phyloP scores from a whole-genome alignment of 2,113 vertebrate genomes.

The Anas platyrhynchos region DNA sequence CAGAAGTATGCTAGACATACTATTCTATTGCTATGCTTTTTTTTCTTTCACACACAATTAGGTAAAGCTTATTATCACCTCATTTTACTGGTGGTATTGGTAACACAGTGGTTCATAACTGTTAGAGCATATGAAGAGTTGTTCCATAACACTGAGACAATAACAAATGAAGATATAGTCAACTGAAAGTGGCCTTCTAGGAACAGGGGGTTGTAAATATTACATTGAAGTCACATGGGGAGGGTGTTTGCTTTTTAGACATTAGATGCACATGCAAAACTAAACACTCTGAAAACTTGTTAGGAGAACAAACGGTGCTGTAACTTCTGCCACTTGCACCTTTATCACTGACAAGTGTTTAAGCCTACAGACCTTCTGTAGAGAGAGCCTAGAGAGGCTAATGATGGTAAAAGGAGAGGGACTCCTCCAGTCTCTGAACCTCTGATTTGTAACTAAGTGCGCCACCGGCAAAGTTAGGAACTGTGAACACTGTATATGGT shows the following conservation, averaged over 20 bases:
- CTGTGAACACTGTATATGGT: fast-evolving
- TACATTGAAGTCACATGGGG: not conserved
- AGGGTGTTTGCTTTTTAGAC: not conserved
- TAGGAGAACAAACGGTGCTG: not conserved
- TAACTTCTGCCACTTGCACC: not conserved
- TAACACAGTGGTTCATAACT: not conserved
- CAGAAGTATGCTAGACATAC: not conserved
- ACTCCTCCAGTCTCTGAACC: not conserved
- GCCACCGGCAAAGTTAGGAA: not conserved
- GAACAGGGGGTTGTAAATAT: not conserved
- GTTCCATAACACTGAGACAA: not conserved
- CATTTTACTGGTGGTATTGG: not conserved
- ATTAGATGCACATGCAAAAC: not conserved
- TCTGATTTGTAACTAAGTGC: not conserved
- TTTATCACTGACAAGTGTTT: not conserved
- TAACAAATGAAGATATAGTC: not conserved
- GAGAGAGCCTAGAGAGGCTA: not conserved
- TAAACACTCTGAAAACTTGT: not conserved
- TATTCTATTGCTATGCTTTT: not conserved
- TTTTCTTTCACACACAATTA: not conserved
- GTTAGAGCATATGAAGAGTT: not conserved
- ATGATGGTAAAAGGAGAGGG: not conserved
- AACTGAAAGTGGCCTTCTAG: not conserved
- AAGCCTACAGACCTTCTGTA: not conserved
- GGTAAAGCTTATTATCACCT: not conserved